These are phyloP conservation scores for Columba livia DNA, from an alignment of 2,113 vertebrate genomes.

Conservation along the genomic window DNA sequence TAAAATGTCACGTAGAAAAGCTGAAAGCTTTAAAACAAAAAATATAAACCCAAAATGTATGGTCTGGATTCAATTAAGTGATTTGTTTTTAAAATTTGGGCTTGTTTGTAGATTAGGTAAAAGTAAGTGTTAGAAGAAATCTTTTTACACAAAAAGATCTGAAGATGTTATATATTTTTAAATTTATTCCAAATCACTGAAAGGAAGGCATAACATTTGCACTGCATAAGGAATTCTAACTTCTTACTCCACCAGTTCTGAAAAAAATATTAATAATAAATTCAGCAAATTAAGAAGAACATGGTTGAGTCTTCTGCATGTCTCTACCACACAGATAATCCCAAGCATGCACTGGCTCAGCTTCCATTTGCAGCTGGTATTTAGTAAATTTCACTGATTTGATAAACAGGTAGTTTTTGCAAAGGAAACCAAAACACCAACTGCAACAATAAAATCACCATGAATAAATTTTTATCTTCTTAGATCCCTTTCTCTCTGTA, in stretches of 20 bases:
- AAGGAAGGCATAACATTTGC: not conserved
- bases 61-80: not conserved
- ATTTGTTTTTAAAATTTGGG: not conserved
- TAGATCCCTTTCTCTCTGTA: not conserved
- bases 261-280: not conserved
- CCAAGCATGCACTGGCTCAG: not conserved
- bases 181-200: not conserved
- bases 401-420: not conserved
- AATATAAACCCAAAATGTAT: not conserved
- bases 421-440: not conserved
- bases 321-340: not conserved
- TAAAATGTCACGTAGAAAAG: not conserved
- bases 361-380: not conserved
- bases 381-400: not conserved
- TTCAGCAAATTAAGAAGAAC: not conserved
- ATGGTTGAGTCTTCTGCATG: not conserved
- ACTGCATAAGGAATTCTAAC: not conserved
- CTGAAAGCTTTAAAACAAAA: not conserved
- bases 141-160: not conserved
- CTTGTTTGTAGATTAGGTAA: not conserved
- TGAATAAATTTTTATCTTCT: not conserved
- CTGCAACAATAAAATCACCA: not conserved
- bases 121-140: not conserved
- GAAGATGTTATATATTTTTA: not conserved
- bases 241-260: not conserved